Evolutionary conservation across 2,888 invertebrate species (phyloP), one percentile per base, ranked within the genome.

Genomic region (Xylota segnis): DNA sequence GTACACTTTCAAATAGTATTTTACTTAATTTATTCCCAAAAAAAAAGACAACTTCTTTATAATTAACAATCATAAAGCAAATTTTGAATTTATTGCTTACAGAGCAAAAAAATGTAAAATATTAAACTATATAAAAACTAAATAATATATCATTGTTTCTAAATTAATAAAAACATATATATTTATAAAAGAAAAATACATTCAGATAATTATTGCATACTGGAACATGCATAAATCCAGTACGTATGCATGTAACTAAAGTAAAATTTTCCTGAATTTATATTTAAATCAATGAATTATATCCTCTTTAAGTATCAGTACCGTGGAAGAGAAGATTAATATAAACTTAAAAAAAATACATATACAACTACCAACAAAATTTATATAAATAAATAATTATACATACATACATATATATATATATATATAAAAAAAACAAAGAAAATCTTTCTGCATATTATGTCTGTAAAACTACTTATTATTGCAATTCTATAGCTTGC

Each of bases 301-400:
- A 58, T 58, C 34, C 27, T 61, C 43, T 61, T 43, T 23, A 43
- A 40, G 10, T n/a, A 27, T 23, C 43, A 27, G 0, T n/a, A 43
- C 4, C 4, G 43, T 59, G 40, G n/a, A 29, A 14, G 14, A 29
- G 9, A 63, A 45, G 0, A 14, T 27, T 43, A 29, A 34, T 23
- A 59, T 12, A 52, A 12, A 9, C n/a, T n/a, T 40, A 63, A 9
- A 29, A 45, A 16, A 16, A 32, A 16, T 18, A 29, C 34, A 56
- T 58, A 61, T 61, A 50, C 40, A 72, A 56, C 12, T 59, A 66
- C 37, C 43, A 68, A 63, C 45, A 81, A 89, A 88, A 87, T 72
- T 71, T 87, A 87, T 88, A 86, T 86, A 87, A 79, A 88, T 66
- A 76, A 87, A 83, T 74, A 45, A 40, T 47, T 84, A 87, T 87